These are phyloP conservation scores for Drosophila monieri DNA, from an alignment of 2,888 invertebrate genomes.

Conservation along the genomic window DNA sequence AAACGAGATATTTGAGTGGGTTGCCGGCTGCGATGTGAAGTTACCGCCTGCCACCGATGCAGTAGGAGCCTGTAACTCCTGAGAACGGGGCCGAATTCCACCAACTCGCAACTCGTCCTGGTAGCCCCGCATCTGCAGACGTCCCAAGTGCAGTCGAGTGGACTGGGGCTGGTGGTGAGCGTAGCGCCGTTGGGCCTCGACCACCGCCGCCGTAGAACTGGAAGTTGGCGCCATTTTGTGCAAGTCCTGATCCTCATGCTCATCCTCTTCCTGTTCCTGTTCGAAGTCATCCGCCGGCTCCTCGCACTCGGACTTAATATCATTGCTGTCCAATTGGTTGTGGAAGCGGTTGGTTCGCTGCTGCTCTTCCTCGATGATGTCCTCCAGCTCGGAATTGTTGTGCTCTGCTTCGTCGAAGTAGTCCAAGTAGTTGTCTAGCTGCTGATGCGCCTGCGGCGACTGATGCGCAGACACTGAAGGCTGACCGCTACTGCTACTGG, in stretches of 20 bases:
- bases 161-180: slow-evolving; percentile 58
- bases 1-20: slow-evolving; percentile 77
- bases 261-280: slow-evolving; percentile 65
- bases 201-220: slow-evolving; percentile 36
- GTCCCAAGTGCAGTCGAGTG: slow-evolving; percentile 59
- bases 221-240: slow-evolving; percentile 71
- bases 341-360: slow-evolving; percentile 58
- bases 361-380: slow-evolving; percentile 80
- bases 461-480: slow-evolving; percentile 46
- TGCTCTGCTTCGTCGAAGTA: slow-evolving; percentile 81
- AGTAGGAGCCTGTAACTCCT: slow-evolving; percentile 62
- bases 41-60: slow-evolving; percentile 15
- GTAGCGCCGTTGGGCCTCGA: slow-evolving; percentile 58
- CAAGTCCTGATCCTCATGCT: slow-evolving; percentile 64
- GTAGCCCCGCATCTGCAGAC: slow-evolving; percentile 69
- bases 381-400: slow-evolving; percentile 79
- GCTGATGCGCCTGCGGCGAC: slow-evolving; percentile 59
- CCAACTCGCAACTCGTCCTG: slow-evolving; percentile 71
- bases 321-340: slow-evolving; percentile 66
- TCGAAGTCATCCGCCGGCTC: slow-evolving; percentile 75
- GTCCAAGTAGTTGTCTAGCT: slow-evolving; percentile 79
- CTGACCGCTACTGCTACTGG: slow-evolving; percentile 40
- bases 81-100: slow-evolving; percentile 68
- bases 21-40: slow-evolving; percentile 28
- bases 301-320: slow-evolving; percentile 82